phyloP scores from a whole-genome alignment of 2,797 vertebrate species.

The Syngnathus acus region DNA sequence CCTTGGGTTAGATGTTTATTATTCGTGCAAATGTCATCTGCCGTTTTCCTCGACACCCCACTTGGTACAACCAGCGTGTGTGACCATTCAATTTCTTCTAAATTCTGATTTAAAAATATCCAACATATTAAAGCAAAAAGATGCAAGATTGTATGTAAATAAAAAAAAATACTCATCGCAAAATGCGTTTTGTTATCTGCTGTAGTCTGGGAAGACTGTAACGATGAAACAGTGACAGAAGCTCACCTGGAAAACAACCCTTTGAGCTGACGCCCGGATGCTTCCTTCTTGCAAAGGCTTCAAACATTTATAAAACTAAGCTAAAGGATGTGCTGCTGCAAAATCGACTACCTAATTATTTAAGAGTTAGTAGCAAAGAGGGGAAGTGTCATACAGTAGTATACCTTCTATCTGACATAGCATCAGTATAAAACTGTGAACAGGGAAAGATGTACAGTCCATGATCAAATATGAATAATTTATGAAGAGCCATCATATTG shows the following conservation, averaged over 20 bases:
- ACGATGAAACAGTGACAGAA: neutral
- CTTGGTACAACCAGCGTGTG: neutral
- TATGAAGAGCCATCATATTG: constrained; percentile 5
- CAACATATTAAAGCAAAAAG: neutral
- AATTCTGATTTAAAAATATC: neutral
- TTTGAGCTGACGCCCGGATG: neutral
- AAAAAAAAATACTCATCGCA: neutral
- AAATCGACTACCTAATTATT: constrained; percentile 27
- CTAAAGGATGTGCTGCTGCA: constrained; percentile 10
- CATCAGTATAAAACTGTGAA: neutral
- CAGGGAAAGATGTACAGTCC: constrained; percentile 2
- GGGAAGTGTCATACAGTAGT: neutral
- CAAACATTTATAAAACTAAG: constrained; percentile 17
- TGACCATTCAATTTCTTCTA: neutral
- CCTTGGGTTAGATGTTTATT: neutral
- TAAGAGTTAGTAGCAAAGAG: constrained; percentile 13
- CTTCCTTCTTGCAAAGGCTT: constrained; percentile 9
- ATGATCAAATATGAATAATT: constrained; percentile 12
- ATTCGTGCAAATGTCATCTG: neutral
- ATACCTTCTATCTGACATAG: neutral
- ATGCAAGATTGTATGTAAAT: too few species aligned
- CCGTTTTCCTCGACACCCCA: neutral
- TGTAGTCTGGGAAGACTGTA: neutral
- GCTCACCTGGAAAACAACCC: neutral
- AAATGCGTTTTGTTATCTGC: neutral